Conservation (phyloP, 2,888 invertebrate species). For the Drosophila limbata region DNA sequence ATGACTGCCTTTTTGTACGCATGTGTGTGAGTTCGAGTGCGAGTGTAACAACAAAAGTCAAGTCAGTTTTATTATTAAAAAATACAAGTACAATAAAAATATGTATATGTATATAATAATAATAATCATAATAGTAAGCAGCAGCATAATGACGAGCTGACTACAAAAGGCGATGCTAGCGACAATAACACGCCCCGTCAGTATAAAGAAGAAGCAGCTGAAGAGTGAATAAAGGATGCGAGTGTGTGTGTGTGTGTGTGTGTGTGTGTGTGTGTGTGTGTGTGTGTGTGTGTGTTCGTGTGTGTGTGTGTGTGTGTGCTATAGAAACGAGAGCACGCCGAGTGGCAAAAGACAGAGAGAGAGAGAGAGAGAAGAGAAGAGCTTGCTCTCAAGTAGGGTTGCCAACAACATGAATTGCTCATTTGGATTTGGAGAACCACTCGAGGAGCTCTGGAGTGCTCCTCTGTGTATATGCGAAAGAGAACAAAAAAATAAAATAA, state of each 20-base stretch:
- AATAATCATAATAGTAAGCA: constrained; percentile 61
- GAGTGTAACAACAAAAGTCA: constrained; percentile 53
- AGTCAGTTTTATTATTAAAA: constrained; percentile 74
- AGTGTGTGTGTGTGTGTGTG: constrained; percentile 15
- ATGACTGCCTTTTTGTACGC: constrained; percentile 59
- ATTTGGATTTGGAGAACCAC: constrained; percentile 74
- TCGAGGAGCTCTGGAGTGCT: constrained; percentile 61
- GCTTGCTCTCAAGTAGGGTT: constrained; percentile 67
- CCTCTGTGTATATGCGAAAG: constrained; percentile 5
- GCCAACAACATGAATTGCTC: constrained; percentile 80
- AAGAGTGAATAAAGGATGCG: constrained; percentile 15
- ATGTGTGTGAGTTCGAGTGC: constrained; percentile 56
- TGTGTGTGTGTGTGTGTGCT: constrained; percentile 4
- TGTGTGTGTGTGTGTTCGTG: not conserved
- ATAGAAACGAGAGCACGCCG: constrained; percentile 56
- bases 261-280: constrained; percentile 5
- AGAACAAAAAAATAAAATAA: not conserved
- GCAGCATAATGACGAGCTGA: constrained; percentile 48
- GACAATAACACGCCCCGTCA: constrained; percentile 51
- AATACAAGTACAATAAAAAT: constrained; percentile 74
- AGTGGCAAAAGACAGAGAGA: constrained; percentile 29
- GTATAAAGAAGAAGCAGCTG: constrained; percentile 6
- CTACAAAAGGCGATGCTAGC: constrained; percentile 44
- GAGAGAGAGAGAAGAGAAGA: constrained; percentile 7
- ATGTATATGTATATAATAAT: constrained; percentile 66